A percentile compares a stretch with the other conserved stretches of the same genome.
Evolutionary conservation across 2,888 invertebrate species (phyloP).

Genomic region (Dolichomitus sp.): DNA sequence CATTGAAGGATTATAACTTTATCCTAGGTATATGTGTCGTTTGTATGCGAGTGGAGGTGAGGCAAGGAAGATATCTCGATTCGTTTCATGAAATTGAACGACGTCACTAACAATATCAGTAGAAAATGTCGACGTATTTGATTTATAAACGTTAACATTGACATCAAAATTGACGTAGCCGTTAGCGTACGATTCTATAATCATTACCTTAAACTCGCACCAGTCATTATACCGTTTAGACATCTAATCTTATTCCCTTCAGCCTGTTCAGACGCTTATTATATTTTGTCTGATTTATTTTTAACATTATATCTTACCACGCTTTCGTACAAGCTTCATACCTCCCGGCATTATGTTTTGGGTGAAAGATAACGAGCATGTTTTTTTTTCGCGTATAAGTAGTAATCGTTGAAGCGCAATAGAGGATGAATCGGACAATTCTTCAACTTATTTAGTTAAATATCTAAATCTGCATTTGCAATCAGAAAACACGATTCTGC

Average conservation of each 20-base stretch:
- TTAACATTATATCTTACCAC: slow-evolving; percentile 38
- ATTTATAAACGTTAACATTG: slow-evolving; percentile 79
- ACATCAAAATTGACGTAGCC: slow-evolving; percentile 80
- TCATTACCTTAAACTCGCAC: slow-evolving; percentile 35
- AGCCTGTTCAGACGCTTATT: slow-evolving; percentile 26
- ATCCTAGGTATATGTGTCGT: not conserved
- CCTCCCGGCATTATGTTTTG: slow-evolving; percentile 34
- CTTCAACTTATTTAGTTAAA: slow-evolving; percentile 8
- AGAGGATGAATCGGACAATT: slow-evolving; percentile 25
- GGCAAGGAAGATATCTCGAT: slow-evolving; percentile 58
- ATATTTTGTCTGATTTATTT: slow-evolving; percentile 2
- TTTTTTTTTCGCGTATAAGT: slow-evolving; percentile 3
- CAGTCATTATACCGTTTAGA: slow-evolving; percentile 44
- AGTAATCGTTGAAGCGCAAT: slow-evolving; percentile 34
- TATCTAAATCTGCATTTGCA: slow-evolving; percentile 34
- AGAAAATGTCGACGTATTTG: slow-evolving; percentile 78
- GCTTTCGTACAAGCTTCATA: slow-evolving; percentile 34
- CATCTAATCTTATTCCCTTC: slow-evolving; percentile 33
- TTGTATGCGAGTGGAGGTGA: slow-evolving; percentile 29
- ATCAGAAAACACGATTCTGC: slow-evolving; percentile 50
- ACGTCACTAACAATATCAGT: slow-evolving; percentile 73
- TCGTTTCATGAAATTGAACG: slow-evolving; percentile 35
- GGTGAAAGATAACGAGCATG: slow-evolving; percentile 38
- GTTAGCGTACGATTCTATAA: slow-evolving; percentile 71
- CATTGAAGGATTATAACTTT: no score